Evolutionary conservation across 1,140 invertebrate genomes (phyloP).

Genomic region (Pemphigus obesinymphae): DNA sequence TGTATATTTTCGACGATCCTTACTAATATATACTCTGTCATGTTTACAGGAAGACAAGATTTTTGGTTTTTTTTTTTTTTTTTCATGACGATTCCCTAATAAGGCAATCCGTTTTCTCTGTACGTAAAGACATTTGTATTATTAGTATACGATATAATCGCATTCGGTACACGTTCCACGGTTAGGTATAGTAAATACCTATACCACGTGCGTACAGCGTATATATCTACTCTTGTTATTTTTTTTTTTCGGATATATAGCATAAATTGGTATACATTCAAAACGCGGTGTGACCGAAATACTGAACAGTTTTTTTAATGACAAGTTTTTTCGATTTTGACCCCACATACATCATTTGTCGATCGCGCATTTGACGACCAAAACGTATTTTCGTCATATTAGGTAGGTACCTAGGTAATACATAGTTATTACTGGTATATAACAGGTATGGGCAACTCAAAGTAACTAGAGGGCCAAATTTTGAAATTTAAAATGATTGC

Average conservation of each 20-base stretch:
- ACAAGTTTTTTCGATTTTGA: neutral
- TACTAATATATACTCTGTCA: too few relatives aligned
- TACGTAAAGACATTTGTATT: neutral
- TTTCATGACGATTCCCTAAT: neutral
- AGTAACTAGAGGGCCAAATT: too few relatives aligned
- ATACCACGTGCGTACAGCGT: neutral
- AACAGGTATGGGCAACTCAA: too few relatives aligned
- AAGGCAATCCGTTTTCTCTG: neutral
- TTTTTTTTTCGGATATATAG: neutral
- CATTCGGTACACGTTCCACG: conserved; percentile 4
- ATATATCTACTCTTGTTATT: too few relatives aligned
- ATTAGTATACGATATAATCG: neutral
- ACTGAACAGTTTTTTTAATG: neutral
- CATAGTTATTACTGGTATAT: too few relatives aligned
- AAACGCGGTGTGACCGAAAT: neutral
- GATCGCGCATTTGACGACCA: neutral
- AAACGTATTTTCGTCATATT: neutral
- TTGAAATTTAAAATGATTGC: too few relatives aligned
- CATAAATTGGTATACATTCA: conserved; percentile 2
- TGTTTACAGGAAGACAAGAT: neutral
- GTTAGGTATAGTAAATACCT: too few relatives aligned
- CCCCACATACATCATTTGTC: neutral
- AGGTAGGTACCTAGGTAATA: too few relatives aligned
- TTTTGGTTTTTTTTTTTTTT: neutral
- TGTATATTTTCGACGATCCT: too few relatives aligned